These are phyloP conservation scores for Nezara viridula DNA, from an alignment of 2,888 invertebrate genomes.

Conservation along the genomic window DNA sequence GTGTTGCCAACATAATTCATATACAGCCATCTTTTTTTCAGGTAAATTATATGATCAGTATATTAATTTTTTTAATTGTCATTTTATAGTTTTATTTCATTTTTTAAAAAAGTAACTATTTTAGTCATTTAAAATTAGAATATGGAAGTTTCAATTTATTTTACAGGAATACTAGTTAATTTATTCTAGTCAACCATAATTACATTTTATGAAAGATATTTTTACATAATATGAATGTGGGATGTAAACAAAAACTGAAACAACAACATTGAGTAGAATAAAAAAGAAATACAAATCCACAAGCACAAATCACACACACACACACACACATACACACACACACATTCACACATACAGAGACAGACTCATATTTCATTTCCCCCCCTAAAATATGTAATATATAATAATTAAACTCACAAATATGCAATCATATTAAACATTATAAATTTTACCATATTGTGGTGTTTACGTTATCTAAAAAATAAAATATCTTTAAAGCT, in stretches of 20 bases:
- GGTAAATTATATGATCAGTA: neutral
- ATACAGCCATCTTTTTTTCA: neutral
- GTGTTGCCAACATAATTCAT: neutral
- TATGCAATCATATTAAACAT: neutral
- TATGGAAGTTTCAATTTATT: constrained; percentile 25
- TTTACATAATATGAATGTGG: constrained; percentile 7
- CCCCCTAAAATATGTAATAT: neutral
- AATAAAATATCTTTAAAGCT: constrained; percentile 35
- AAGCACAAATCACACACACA: neutral
- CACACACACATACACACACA: neutral
- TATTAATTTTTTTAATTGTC: neutral
- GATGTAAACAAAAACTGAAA: constrained; percentile 15
- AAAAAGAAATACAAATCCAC: constrained; percentile 6
- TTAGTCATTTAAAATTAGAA: neutral
- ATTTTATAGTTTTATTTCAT: neutral
- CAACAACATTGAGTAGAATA: constrained; percentile 16
- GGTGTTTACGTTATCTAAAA: constrained; percentile 7
- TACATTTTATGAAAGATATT: constrained; percentile 30
- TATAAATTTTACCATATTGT: neutral
- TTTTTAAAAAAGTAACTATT: neutral
- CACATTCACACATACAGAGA: neutral
- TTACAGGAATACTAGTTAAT: constrained; percentile 23
- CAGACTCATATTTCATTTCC: neutral
- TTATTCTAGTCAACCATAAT: constrained; percentile 29
- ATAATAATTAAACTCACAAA: constrained; percentile 28